Percentiles rank a stretch among this genome's conserved stretches.
Conservation (phyloP, 2,888 invertebrate species). For the Cheilosia vulpina region DNA sequence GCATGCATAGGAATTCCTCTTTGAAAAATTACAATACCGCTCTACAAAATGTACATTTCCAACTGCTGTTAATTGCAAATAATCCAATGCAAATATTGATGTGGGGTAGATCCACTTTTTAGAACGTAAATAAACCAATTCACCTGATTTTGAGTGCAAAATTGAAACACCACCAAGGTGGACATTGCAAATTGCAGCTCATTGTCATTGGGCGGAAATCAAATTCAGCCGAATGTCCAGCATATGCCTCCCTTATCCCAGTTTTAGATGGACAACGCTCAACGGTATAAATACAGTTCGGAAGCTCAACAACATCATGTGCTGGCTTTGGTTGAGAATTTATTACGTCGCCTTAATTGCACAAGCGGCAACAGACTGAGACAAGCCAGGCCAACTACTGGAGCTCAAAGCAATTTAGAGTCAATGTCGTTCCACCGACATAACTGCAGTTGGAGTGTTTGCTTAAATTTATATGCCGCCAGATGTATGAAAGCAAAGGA, state of each 20-base stretch:
- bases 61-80: background rate
- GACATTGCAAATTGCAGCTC: background rate
- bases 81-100: background rate
- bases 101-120: background rate
- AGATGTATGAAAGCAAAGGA: conserved; percentile 12
- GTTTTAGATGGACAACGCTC: background rate
- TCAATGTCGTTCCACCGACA: conserved; percentile 14
- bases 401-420: conserved; percentile 20
- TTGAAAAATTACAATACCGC: background rate
- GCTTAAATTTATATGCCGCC: conserved; percentile 24
- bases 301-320: conserved; percentile 3
- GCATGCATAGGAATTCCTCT: background rate
- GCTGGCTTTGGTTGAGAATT: conserved; percentile 28
- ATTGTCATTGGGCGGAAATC: conserved; percentile 18
- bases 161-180: background rate
- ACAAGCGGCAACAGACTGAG: conserved; percentile 19
- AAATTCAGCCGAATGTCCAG: background rate
- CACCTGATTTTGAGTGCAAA: background rate
- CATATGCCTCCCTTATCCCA: background rate
- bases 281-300: conserved; percentile 7
- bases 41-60: background rate
- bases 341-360: conserved; percentile 22
- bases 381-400: conserved; percentile 1
- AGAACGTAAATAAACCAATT: background rate
- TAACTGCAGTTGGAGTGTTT: background rate